These are phyloP conservation scores for Beaufortia kweichowensis DNA, from an alignment of 2,113 vertebrate species.

Conservation along the genomic window DNA sequence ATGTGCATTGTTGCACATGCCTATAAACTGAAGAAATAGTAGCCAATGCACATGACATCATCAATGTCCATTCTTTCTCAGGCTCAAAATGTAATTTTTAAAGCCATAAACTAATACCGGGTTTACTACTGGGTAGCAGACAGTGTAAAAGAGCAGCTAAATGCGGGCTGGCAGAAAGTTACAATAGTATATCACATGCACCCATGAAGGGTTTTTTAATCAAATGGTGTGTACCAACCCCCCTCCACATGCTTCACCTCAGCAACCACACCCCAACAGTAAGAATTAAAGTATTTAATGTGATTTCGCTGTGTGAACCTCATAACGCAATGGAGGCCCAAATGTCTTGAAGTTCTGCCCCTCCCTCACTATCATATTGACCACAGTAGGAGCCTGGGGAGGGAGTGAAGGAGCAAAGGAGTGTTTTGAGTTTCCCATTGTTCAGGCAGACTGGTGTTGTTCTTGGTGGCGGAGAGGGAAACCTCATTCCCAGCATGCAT, in stretches of 20 bases:
- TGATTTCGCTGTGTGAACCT: constrained; percentile 60
- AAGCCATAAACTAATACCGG: constrained; percentile 57
- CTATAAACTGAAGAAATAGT: no score
- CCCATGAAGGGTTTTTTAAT: constrained; percentile 73
- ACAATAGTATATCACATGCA: constrained; percentile 66
- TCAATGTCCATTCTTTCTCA: background rate
- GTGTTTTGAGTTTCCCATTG: constrained; percentile 68
- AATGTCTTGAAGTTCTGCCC: constrained; percentile 60
- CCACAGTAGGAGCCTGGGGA: constrained; percentile 67
- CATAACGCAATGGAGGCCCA: constrained; percentile 66
- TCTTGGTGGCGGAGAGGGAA: constrained; percentile 67
- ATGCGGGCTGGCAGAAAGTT: constrained; percentile 56
- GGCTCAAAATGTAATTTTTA: background rate
- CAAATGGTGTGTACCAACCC: constrained; percentile 64
- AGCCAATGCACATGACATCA: no score
- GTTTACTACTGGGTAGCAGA: constrained; percentile 45
- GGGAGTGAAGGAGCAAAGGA: constrained; percentile 61
- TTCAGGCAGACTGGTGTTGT: constrained; percentile 68
- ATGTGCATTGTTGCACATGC: no score
- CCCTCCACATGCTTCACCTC: constrained; percentile 71
- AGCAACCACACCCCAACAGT: constrained; percentile 73
- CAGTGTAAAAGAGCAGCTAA: constrained; percentile 56
- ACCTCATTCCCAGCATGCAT: constrained; percentile 68
- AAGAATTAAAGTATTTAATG: constrained; percentile 75
- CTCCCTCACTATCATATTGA: constrained; percentile 72